phyloP scores from a whole-genome alignment of 2,113 vertebrate genomes.

The Elgaria multicarinata region DNA sequence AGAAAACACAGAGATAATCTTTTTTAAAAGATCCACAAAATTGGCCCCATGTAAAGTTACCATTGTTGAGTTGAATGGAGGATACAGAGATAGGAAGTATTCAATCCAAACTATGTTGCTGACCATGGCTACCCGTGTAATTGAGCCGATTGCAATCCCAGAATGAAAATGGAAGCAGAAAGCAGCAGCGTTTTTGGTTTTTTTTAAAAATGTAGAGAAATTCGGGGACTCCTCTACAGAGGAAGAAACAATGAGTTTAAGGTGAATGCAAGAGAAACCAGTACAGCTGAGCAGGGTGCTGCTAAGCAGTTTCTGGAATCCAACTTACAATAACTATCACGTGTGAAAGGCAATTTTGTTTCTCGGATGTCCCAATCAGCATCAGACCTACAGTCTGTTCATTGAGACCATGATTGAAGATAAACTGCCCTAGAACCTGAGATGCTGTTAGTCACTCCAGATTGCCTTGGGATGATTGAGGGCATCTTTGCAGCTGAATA shows the following conservation, averaged over 20 bases:
- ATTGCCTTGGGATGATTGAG: slow-evolving; percentile 1
- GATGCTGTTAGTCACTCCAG: slow-evolving; percentile 35
- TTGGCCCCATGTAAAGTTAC: no score
- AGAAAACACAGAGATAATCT: no score
- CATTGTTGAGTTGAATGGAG: no score
- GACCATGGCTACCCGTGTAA: no score
- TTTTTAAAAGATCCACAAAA: no score
- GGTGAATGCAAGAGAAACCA: background rate
- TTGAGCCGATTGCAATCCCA: no score
- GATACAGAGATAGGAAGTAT: no score
- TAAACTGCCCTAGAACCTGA: background rate
- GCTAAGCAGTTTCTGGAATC: background rate
- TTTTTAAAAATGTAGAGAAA: no score
- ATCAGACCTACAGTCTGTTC: slow-evolving; percentile 24
- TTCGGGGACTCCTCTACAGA: background rate
- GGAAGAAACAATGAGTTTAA: background rate
- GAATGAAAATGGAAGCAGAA: no score
- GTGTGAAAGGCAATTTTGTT: background rate
- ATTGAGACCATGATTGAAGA: slow-evolving; percentile 25
- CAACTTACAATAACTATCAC: background rate
- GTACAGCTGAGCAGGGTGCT: background rate
- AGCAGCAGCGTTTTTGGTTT: no score
- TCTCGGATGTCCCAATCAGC: background rate
- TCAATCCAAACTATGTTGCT: no score
- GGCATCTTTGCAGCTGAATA: slow-evolving; percentile 23